A percentile compares a stretch with the other conserved stretches of the same genome.
Conservation (phyloP, 2,888 invertebrate genomes). For the Lepidochitona cinerea region DNA sequence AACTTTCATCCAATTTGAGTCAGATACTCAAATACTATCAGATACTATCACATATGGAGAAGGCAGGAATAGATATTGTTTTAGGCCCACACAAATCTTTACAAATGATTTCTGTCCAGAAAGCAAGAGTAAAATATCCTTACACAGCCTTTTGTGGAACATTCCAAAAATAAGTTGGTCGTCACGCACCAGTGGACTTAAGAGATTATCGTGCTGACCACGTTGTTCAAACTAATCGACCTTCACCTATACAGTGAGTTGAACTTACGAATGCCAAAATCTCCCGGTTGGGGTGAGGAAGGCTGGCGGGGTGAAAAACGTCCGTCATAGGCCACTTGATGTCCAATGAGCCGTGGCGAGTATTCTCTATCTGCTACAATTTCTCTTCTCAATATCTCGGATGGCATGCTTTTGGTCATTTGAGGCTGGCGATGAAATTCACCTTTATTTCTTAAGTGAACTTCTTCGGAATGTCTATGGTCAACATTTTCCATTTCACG, state of each 20-base stretch:
- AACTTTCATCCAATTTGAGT: too few species aligned
- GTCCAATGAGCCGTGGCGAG: constrained; percentile 17
- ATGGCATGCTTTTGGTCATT: constrained; percentile 30
- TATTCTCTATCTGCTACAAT: neutral
- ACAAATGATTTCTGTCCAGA: too few species aligned
- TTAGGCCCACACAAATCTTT: too few species aligned
- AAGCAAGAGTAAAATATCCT: too few species aligned
- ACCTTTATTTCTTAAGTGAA: neutral
- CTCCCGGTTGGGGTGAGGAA: constrained; percentile 27
- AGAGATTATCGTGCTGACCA: neutral
- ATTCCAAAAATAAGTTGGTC: too few species aligned
- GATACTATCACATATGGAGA: too few species aligned
- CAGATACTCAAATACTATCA: too few species aligned
- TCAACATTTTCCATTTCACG: too few species aligned
- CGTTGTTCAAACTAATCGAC: neutral
- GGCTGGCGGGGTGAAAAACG: constrained; percentile 23
- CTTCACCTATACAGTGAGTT: constrained; percentile 49
- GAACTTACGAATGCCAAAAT: constrained; percentile 34
- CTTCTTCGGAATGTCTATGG: neutral
- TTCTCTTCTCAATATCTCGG: constrained; percentile 28
- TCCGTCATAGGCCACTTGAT: constrained; percentile 18
- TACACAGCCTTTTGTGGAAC: too few species aligned
- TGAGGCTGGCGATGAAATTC: neutral
- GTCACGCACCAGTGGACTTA: neutral
- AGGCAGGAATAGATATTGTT: too few species aligned